Conservation (phyloP, 2,113 vertebrate genomes). For the Pelodiscus sinensis region DNA sequence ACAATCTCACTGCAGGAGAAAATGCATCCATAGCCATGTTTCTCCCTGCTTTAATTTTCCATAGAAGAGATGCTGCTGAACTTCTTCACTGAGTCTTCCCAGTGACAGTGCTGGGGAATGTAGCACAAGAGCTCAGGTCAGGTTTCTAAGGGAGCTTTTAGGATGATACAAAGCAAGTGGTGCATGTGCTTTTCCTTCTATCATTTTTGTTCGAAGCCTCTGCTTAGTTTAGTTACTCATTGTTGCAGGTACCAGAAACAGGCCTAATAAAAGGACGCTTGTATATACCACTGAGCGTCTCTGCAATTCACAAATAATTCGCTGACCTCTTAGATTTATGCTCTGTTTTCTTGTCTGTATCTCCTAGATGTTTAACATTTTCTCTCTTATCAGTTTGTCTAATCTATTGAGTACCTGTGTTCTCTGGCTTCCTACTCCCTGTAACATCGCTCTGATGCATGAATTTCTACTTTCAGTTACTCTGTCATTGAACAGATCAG, state of each 20-base stretch:
- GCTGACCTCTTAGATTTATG: neutral
- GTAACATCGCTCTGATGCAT: conserved; percentile 24
- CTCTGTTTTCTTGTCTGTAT: conserved; percentile 17
- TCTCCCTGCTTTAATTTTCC: conserved; percentile 31
- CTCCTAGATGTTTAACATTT: conserved; percentile 1
- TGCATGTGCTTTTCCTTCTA: neutral
- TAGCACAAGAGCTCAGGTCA: conserved; percentile 15
- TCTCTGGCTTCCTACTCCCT: conserved; percentile 4
- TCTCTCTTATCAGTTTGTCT: conserved; percentile 4
- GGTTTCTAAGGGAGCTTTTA: conserved; percentile 34
- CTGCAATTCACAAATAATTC: neutral
- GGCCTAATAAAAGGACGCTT: conserved; percentile 1
- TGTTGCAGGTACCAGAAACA: conserved; percentile 26
- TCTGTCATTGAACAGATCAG: conserved; percentile 20
- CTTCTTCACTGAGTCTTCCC: conserved; percentile 41
- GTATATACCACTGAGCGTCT: neutral
- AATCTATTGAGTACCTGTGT: conserved; percentile 15
- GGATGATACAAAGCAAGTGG: neutral
- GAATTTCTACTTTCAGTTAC: conserved; percentile 7
- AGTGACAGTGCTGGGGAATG: neutral
- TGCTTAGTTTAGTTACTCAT: neutral
- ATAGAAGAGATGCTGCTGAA: conserved; percentile 43
- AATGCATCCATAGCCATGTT: conserved; percentile 46
- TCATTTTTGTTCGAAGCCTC: conserved; percentile 8
- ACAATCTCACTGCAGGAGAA: conserved; percentile 52